phyloP scores from a whole-genome alignment of 2,113 vertebrate species.

The Piprites chloris region DNA sequence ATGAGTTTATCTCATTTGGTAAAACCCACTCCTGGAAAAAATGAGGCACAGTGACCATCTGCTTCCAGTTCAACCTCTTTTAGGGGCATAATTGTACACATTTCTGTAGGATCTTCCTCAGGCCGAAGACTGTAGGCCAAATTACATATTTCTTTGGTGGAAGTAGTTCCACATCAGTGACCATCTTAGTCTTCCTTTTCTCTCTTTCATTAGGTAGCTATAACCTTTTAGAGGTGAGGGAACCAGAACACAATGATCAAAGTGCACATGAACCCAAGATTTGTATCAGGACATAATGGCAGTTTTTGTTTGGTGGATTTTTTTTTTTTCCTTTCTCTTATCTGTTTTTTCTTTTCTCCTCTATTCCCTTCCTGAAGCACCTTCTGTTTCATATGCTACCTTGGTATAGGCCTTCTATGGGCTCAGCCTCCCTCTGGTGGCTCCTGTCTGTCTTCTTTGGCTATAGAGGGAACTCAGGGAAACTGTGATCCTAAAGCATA shows the following conservation, averaged over 20 bases:
- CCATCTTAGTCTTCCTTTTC: background rate
- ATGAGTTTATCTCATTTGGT: background rate
- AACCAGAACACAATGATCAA: background rate
- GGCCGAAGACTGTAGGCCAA: background rate
- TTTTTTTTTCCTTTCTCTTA: background rate
- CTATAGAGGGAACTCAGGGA: background rate
- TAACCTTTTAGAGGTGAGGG: background rate
- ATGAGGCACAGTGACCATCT: background rate
- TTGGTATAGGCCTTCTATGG: background rate
- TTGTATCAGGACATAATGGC: background rate
- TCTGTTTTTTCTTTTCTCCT: background rate
- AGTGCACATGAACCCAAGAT: background rate
- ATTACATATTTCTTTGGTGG: background rate
- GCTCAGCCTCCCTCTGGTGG: background rate
- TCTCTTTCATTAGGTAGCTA: background rate
- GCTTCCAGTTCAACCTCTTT: background rate
- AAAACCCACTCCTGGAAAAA: background rate
- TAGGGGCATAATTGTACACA: background rate
- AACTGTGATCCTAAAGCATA: background rate
- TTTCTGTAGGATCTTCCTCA: background rate
- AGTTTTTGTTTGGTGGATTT: too few species aligned
- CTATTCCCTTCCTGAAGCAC: background rate
- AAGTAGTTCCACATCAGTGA: background rate
- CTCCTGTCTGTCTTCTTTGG: background rate
- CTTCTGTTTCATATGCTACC: background rate